Percentiles rank a stretch among this genome's conserved stretches.
phyloP scores from a whole-genome alignment of 2,888 invertebrate genomes.

The Agapostemon virescens region DNA sequence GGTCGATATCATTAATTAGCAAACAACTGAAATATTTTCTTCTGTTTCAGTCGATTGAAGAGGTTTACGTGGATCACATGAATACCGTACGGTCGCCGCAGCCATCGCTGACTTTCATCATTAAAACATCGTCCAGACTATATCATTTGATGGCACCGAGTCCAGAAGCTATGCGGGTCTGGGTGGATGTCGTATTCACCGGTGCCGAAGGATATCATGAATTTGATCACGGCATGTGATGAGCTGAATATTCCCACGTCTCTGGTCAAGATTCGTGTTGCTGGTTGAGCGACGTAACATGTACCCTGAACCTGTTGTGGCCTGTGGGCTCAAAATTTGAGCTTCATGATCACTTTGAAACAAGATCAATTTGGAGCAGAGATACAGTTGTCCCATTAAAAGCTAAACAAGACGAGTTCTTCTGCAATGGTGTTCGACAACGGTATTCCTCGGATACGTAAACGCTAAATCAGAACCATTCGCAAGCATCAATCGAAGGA shows the following conservation, averaged over 20 bases:
- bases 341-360: constrained; percentile 31
- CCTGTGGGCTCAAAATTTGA: constrained; percentile 16
- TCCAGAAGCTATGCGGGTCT: constrained; percentile 96
- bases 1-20: neutral
- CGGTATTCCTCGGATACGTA: neutral
- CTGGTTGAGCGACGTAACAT: constrained; percentile 4
- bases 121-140: constrained; percentile 94
- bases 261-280: constrained; percentile 32
- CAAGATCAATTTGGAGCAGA: constrained; percentile 16
- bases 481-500: neutral
- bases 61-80: constrained; percentile 97
- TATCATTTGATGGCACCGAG: constrained; percentile 96
- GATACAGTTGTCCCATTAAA: neutral
- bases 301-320: neutral
- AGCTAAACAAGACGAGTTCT: constrained; percentile 13
- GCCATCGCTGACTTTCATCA: constrained; percentile 95
- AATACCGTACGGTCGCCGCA: constrained; percentile 95
- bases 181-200: constrained; percentile 97
- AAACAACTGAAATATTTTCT: neutral
- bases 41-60: constrained; percentile 91
- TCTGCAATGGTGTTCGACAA: neutral
- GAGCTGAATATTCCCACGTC: constrained; percentile 19
- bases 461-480: neutral
- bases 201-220: constrained; percentile 94
- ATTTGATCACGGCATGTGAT: constrained; percentile 81